phyloP scores from a whole-genome alignment of 1,140 invertebrate genomes.

The Temnothorax nylanderi region DNA sequence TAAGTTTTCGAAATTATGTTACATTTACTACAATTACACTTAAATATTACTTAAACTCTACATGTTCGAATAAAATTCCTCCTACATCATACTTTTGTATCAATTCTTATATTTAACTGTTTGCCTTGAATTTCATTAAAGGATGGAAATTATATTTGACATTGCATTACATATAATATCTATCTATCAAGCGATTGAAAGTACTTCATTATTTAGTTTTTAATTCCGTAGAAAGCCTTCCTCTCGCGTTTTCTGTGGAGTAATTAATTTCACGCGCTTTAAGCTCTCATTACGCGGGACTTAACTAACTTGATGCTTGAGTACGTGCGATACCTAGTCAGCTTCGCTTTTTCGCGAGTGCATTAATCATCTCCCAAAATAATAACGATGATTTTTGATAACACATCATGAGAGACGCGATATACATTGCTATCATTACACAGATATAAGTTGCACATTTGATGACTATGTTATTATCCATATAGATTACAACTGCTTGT shows the following conservation, averaged over 20 bases:
- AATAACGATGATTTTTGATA: background rate
- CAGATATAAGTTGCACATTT: background rate
- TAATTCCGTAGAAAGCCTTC: conserved; percentile 5
- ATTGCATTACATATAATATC: background rate
- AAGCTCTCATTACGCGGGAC: conserved; percentile 23
- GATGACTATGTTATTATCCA: background rate
- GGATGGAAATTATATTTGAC: conserved; percentile 16
- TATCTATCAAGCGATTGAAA: background rate
- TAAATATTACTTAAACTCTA: background rate
- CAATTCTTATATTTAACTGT: background rate
- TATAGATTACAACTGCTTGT: background rate
- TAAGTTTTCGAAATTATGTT: background rate
- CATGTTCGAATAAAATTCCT: background rate
- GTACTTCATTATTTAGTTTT: conserved; percentile 25
- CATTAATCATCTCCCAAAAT: background rate
- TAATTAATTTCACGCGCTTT: conserved; percentile 27
- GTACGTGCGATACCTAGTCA: background rate
- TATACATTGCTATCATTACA: background rate
- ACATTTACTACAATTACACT: background rate
- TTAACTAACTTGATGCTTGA: conserved; percentile 36
- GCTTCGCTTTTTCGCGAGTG: background rate
- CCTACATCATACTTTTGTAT: background rate
- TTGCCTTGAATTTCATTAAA: conserved; percentile 12
- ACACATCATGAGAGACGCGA: background rate
- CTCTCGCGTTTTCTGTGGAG: background rate